A percentile compares a stretch with the other conserved stretches of the same genome.
Evolutionary conservation across 37 sponge, comb jelly and placozoan species (phyloP).

Genomic region (Petrosia ficiformis): DNA sequence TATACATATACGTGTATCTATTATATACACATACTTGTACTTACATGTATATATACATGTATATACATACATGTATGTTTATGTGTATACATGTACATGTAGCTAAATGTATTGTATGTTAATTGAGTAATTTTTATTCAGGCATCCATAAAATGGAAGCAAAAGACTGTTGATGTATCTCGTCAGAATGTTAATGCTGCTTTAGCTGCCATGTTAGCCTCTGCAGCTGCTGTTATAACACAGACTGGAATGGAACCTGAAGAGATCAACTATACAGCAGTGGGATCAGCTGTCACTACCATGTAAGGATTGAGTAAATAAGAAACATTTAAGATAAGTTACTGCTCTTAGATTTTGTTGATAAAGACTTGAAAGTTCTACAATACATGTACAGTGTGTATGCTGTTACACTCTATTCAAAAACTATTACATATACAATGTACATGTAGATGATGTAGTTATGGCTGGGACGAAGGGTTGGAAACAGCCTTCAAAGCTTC

Average conservation of each 20-base stretch:
- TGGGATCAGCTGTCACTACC: slow-evolving; percentile 90
- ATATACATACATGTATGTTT: slow-evolving; percentile 5
- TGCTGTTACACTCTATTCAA: too few species aligned
- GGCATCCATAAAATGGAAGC: slow-evolving; percentile 83
- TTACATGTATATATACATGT: too few species aligned
- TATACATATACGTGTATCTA: too few species aligned
- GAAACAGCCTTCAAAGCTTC: too few species aligned
- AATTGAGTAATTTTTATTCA: not conserved
- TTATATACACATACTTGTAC: too few species aligned
- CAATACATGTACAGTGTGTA: not conserved
- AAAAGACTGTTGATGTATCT: slow-evolving; percentile 83
- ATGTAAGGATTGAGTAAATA: too few species aligned
- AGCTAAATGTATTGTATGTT: not conserved
- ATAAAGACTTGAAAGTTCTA: too few species aligned
- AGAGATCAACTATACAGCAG: slow-evolving; percentile 92
- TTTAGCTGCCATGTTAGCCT: slow-evolving; percentile 88
- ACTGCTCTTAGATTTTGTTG: too few species aligned
- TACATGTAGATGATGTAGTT: too few species aligned
- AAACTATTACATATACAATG: too few species aligned
- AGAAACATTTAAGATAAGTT: too few species aligned
- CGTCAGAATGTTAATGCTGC: slow-evolving; percentile 91
- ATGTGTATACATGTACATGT: slow-evolving; percentile 2
- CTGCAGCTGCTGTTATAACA: slow-evolving; percentile 80
- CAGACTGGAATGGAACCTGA: slow-evolving; percentile 82
- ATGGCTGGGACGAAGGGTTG: too few species aligned